Conservation (phyloP, 1,140 invertebrate species). For the Bombus waltoni region DNA sequence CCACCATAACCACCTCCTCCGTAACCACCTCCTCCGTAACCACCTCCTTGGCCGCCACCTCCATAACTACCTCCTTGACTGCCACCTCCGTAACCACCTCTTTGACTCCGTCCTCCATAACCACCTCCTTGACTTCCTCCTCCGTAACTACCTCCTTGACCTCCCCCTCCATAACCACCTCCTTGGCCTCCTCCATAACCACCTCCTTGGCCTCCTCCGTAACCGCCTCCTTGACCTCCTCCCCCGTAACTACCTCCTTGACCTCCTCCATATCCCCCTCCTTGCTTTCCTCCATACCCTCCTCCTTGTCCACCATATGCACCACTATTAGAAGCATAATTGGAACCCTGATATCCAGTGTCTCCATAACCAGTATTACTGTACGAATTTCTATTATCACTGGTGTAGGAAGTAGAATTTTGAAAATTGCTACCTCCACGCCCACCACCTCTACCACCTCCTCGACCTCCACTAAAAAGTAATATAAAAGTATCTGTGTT, state of each 20-base stretch:
- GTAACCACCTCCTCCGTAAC: background rate
- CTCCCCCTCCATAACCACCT: background rate
- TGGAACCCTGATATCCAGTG: constrained; percentile 33
- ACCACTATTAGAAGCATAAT: constrained; percentile 28
- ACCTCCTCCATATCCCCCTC: constrained; percentile 2
- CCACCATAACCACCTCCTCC: constrained; percentile 22
- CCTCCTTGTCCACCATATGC: constrained; percentile 32
- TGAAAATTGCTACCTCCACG: constrained; percentile 39
- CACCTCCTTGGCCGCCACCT: too few relatives aligned
- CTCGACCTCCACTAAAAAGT: constrained; percentile 66
- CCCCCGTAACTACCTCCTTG: constrained; percentile 30
- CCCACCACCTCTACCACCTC: constrained; percentile 63
- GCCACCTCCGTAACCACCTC: constrained; percentile 27
- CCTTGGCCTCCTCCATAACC: constrained; percentile 21
- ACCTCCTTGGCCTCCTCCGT: constrained; percentile 24
- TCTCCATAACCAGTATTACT: constrained; percentile 37
- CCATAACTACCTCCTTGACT: background rate
- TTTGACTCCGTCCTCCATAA: constrained; percentile 26
- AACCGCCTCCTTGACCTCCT: constrained; percentile 23
- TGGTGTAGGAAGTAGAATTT: constrained; percentile 27
- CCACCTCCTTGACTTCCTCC: constrained; percentile 6
- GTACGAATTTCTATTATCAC: constrained; percentile 37
- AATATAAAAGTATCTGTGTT: constrained; percentile 13
- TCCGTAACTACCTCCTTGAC: constrained; percentile 24
- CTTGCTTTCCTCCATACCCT: constrained; percentile 32